These are phyloP conservation scores for Balaeniceps rex DNA, from an alignment of 2,113 vertebrate genomes.

Conservation along the genomic window DNA sequence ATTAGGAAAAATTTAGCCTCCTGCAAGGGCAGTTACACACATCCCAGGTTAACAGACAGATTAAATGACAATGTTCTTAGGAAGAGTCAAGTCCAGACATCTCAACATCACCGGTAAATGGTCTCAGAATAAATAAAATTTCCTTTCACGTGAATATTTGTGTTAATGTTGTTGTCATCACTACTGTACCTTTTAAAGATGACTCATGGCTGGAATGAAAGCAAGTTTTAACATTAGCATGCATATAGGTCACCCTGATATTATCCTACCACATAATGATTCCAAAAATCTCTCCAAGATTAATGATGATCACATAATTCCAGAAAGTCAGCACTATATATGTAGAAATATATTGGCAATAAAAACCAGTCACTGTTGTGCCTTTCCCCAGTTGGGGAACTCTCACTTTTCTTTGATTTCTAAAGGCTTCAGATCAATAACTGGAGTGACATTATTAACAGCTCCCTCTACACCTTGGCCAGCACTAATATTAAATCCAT, in stretches of 20 bases:
- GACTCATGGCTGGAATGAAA: not conserved
- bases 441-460: slow-evolving; percentile 84
- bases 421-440: slow-evolving; percentile 81
- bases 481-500: slow-evolving; percentile 82
- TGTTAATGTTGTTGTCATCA: not conserved
- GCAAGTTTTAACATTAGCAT: slow-evolving; percentile 40
- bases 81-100: not conserved
- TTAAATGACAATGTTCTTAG: not conserved
- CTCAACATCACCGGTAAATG: not conserved
- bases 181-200: not conserved
- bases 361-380: slow-evolving; percentile 76
- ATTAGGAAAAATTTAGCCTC: not conserved
- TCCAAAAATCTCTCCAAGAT: slow-evolving; percentile 67
- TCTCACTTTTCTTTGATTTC: slow-evolving; percentile 80
- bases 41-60: not conserved
- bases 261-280: slow-evolving; percentile 65
- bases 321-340: slow-evolving; percentile 70
- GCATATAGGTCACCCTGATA: slow-evolving; percentile 24
- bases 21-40: not conserved
- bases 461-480: slow-evolving; percentile 81
- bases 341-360: slow-evolving; percentile 78
- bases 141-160: not conserved
- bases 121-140: not conserved
- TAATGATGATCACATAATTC: slow-evolving; percentile 75
- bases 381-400: slow-evolving; percentile 72